Evolutionary conservation across 2,113 vertebrate genomes (phyloP).

Genomic region (Notarius quadriscutis): DNA sequence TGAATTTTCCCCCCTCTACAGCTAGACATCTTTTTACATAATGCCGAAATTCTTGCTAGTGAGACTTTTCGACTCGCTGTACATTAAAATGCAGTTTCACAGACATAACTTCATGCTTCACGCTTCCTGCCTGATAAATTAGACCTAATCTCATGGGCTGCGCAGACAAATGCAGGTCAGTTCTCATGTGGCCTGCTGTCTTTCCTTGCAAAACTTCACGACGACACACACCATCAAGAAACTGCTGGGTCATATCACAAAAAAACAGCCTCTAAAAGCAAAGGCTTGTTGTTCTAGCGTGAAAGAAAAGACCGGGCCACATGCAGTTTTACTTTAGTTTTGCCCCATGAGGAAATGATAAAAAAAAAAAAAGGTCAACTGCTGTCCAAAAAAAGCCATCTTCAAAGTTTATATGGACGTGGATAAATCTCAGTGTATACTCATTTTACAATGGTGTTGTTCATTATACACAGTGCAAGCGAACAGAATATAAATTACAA

Average conservation of each 20-base stretch:
- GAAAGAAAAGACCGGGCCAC: constrained; percentile 1
- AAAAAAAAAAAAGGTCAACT: background rate
- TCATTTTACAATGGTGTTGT: background rate
- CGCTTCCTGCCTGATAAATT: background rate
- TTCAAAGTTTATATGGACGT: background rate
- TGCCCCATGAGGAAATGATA: background rate
- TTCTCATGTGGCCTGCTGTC: background rate
- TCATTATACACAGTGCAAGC: background rate
- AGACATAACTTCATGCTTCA: constrained; percentile 1
- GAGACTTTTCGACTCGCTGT: background rate
- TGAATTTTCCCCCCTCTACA: background rate
- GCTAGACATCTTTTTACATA: background rate
- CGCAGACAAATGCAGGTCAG: background rate
- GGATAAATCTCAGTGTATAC: background rate
- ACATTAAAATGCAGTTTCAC: background rate
- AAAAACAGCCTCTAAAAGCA: constrained; percentile 22
- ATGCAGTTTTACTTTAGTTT: constrained; percentile 10
- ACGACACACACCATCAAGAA: constrained; percentile 32
- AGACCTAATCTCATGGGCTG: background rate
- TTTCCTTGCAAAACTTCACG: background rate
- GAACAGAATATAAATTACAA: background rate
- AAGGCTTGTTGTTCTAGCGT: constrained; percentile 15
- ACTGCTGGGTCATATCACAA: constrained; percentile 21
- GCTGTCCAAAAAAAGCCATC: background rate
- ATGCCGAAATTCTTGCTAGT: background rate